phyloP scores from a whole-genome alignment of 2,113 vertebrate genomes.

The Osmerus eperlanus region DNA sequence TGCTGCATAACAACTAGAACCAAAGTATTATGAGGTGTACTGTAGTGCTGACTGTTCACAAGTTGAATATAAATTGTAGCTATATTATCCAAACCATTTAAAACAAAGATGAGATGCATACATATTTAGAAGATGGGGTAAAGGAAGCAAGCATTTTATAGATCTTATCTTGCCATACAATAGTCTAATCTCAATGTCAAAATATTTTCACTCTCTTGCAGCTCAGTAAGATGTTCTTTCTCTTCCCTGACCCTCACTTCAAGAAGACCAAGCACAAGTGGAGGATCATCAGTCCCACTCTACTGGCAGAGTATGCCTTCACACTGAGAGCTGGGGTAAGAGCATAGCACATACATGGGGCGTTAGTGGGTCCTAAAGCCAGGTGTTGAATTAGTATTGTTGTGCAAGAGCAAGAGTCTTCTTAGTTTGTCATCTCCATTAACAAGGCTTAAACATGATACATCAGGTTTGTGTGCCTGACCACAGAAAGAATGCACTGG shows the following conservation, averaged over 20 bases:
- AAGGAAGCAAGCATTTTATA: no score
- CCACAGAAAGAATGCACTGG: no score
- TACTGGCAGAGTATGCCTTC: slow-evolving; percentile 89
- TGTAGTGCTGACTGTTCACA: slow-evolving; percentile 14
- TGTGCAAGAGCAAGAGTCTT: neutral
- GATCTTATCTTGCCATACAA: no score
- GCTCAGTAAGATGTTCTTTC: slow-evolving; percentile 82
- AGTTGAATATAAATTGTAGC: neutral
- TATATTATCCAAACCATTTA: no score
- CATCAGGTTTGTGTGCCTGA: neutral
- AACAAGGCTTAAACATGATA: neutral
- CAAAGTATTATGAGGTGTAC: slow-evolving; percentile 12
- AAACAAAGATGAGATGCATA: no score
- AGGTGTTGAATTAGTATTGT: neutral
- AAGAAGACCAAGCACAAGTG: slow-evolving; percentile 95
- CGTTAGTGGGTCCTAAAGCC: neutral
- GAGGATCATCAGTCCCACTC: slow-evolving; percentile 87
- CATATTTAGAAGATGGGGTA: no score
- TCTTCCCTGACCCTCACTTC: slow-evolving; percentile 90
- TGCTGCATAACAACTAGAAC: slow-evolving; percentile 12
- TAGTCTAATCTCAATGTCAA: neutral
- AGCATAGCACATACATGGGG: neutral
- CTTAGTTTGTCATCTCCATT: neutral
- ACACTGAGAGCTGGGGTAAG: slow-evolving; percentile 82
- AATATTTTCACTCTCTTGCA: slow-evolving; percentile 26